Base-by-base conservation (phyloP, 1,140 invertebrate genomes). In the Goniozus legneri region DNA sequence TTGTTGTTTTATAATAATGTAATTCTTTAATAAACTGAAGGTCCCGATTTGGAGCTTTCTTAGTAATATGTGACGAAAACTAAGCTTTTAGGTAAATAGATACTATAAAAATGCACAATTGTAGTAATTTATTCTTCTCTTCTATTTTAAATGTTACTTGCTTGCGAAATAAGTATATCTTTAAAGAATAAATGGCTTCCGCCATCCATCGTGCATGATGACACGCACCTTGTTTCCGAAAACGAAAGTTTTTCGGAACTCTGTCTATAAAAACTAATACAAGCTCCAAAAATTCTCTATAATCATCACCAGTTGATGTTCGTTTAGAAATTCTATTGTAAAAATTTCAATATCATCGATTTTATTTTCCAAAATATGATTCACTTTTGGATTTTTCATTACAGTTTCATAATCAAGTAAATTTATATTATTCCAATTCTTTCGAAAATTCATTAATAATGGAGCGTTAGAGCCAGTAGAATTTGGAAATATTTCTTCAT, bases 371-470 rank as follows among this genome's bases (percentile, higher is more conserved):
- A 40, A n/a, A 20, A 41, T 15, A 13, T 3, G 21, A 3, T 27
- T 15, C 8, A 13, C 15, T 41, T 41, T 41, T 8, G 19, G 19
- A 41, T 41, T 22, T 22, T 41, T 30, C 18, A 31, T 14, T 44
- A 24, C 41, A 19, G 27, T 44, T 33, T 34, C 0, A 30, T 44
- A 63, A 15, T 51, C 34, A n/a, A 13, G 35, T 45, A 54, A 35
- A 49, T 65, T 51, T 48, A 61, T 45, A 31, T 22, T 39, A 36
- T 41, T 13, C 60, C 57, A 64, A 41, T 33, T 13, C 16, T 52
- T 54, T 44, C 50, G 49, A 57, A 62, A 64, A n/a, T n/a, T n/a
- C n/a, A n/a, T n/a, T n/a, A n/a, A 21, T 55, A 62, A 37, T 49
- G 38, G 30, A 44, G 62, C 56, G 44, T 57, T 45, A 35, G 58